These are phyloP conservation scores for Panzeria rudis DNA, from an alignment of 2,888 invertebrate genomes.

Conservation along the genomic window DNA sequence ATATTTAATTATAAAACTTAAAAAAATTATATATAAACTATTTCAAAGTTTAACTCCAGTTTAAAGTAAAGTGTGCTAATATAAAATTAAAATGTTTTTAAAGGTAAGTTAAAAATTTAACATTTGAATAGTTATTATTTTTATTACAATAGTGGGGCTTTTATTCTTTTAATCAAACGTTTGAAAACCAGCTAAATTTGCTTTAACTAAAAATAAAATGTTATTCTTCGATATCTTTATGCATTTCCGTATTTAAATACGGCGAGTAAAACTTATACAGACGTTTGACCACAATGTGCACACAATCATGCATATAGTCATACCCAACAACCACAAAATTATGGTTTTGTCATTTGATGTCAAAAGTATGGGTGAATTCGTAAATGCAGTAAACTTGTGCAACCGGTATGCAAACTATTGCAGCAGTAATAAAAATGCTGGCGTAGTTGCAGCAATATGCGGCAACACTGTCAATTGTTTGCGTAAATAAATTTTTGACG, in stretches of 20 bases:
- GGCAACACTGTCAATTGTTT: too few species aligned
- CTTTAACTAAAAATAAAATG: slow-evolving; percentile 65
- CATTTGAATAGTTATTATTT: not conserved
- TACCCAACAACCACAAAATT: not conserved
- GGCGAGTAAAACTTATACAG: slow-evolving; percentile 3
- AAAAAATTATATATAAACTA: not conserved
- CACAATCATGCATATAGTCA: not conserved
- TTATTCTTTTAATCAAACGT: slow-evolving; percentile 5
- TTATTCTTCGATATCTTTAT: slow-evolving; percentile 34
- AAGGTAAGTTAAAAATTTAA: slow-evolving; percentile 52
- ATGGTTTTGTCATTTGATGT: too few species aligned
- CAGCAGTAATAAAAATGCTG: too few species aligned
- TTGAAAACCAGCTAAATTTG: slow-evolving; percentile 1
- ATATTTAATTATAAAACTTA: slow-evolving; percentile 31
- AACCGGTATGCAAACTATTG: too few species aligned
- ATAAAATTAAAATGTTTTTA: slow-evolving; percentile 42
- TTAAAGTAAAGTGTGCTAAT: slow-evolving; percentile 6
- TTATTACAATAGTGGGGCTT: slow-evolving; percentile 10
- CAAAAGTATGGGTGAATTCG: too few species aligned
- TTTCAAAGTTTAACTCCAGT: slow-evolving; percentile 4
- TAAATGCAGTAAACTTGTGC: too few species aligned
- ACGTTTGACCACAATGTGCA: slow-evolving; percentile 12
- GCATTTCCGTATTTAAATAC: slow-evolving; percentile 66
- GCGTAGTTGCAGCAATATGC: too few species aligned
- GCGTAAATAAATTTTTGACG: too few species aligned